phyloP scores from a whole-genome alignment of 2,113 vertebrate genomes.

The Centrocercus urophasianus region DNA sequence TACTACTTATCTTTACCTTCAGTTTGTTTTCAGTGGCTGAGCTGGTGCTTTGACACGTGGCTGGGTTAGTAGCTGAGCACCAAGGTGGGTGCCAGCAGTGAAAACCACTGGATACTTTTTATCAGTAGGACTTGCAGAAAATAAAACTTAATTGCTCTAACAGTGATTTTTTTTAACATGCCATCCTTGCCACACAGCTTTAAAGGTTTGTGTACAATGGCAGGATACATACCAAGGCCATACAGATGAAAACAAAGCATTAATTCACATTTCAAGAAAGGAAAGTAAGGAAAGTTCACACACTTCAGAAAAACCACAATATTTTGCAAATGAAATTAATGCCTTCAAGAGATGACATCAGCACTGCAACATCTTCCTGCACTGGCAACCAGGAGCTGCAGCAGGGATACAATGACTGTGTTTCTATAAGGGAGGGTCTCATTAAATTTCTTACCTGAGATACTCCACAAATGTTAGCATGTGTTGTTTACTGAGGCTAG shows the following conservation, averaged over 20 bases:
- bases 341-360: constrained; percentile 33
- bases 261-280: constrained; percentile 27
- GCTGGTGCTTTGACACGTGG: background rate
- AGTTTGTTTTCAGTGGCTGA: background rate
- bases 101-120: background rate
- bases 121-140: background rate
- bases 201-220: constrained; percentile 2
- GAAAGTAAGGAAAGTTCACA: constrained; percentile 37
- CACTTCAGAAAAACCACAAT: background rate
- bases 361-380: background rate
- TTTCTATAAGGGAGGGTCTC: background rate
- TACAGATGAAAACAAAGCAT: background rate
- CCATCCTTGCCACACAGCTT: background rate
- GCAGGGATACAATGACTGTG: background rate
- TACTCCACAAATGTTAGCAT: background rate
- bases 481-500: constrained; percentile 1
- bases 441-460: constrained; percentile 29
- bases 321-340: constrained; percentile 55
- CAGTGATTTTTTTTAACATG: background rate
- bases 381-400: background rate
- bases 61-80: background rate
- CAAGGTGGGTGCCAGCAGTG: background rate
- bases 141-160: background rate
- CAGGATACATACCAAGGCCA: background rate
- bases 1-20: background rate